A percentile compares a stretch with the other conserved stretches of the same genome.
Evolutionary conservation across 2,797 vertebrate species (phyloP).

Genomic region (Myotis findleyi): DNA sequence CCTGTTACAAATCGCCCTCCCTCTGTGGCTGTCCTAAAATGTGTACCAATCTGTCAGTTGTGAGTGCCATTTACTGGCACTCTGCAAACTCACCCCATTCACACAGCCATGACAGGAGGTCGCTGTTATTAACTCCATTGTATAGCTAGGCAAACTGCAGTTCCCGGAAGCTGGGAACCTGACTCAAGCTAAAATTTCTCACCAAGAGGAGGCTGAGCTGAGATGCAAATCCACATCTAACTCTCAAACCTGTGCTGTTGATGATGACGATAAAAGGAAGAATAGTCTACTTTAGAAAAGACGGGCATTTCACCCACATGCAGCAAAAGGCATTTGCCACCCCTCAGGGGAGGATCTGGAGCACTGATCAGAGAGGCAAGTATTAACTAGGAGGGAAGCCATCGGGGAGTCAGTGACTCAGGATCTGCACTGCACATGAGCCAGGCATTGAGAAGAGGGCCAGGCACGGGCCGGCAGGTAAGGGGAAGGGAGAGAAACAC

Average conservation of each 20-base stretch:
- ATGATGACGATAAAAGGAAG: background rate
- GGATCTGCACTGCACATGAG: background rate
- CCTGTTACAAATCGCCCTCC: background rate
- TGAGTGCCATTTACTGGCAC: background rate
- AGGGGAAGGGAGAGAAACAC: background rate
- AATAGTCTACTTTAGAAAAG: background rate
- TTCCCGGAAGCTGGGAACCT: background rate
- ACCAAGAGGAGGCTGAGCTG: background rate
- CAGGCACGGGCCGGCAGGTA: background rate
- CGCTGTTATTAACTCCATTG: background rate
- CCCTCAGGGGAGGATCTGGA: background rate
- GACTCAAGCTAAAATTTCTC: background rate
- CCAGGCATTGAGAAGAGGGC: background rate
- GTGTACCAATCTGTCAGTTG: background rate
- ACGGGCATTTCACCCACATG: background rate
- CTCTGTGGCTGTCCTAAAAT: background rate
- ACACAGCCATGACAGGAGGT: background rate
- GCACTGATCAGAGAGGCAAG: background rate
- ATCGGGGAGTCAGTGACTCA: background rate
- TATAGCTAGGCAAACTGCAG: background rate
- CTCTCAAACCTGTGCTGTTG: background rate
- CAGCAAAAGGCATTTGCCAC: background rate
- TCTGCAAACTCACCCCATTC: background rate
- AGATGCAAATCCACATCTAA: background rate
- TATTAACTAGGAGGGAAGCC: background rate